Percentiles rank a stretch among this genome's conserved stretches.
These are phyloP conservation scores for Aulostomus chinensis DNA, from an alignment of 2,797 vertebrate genomes.

Conservation along the genomic window DNA sequence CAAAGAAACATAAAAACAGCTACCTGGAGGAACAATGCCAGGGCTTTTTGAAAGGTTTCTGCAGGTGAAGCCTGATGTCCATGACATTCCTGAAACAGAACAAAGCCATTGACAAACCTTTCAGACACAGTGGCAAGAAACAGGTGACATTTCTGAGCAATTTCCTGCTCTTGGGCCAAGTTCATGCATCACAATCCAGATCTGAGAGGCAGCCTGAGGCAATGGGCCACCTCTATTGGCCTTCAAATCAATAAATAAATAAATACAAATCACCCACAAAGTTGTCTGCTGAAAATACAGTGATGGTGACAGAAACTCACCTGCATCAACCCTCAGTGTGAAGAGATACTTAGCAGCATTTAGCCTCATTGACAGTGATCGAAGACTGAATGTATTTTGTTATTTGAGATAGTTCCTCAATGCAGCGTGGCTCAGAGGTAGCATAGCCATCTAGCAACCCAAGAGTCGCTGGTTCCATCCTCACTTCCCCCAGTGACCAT, in stretches of 20 bases:
- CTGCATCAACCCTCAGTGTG: too few relatives aligned
- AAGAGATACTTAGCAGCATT: too few relatives aligned
- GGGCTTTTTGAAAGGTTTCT: conserved; percentile 60
- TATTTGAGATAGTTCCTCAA: too few relatives aligned
- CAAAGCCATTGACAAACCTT: conserved; percentile 50
- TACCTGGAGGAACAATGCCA: conserved; percentile 47
- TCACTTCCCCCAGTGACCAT: too few relatives aligned
- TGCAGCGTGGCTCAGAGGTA: too few relatives aligned
- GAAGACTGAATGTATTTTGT: too few relatives aligned
- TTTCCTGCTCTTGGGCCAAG: conserved; percentile 70
- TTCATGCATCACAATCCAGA: conserved; percentile 67
- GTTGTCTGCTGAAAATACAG: background rate
- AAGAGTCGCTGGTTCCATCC: too few relatives aligned
- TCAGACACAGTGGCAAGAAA: conserved; percentile 38
- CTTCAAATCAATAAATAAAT: conserved; percentile 34
- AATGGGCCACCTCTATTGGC: conserved; percentile 57
- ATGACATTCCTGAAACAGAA: conserved; percentile 67
- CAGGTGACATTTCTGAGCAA: conserved; percentile 80
- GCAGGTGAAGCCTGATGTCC: conserved; percentile 61
- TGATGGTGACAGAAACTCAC: background rate
- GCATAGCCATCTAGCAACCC: too few relatives aligned
- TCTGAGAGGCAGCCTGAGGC: conserved; percentile 54
- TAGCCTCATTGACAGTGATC: too few relatives aligned
- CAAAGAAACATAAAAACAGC: conserved; percentile 59
- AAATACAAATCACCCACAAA: conserved; percentile 5